Base-by-base conservation (phyloP, 2,113 vertebrate genomes). In the Platysteira castanea region DNA sequence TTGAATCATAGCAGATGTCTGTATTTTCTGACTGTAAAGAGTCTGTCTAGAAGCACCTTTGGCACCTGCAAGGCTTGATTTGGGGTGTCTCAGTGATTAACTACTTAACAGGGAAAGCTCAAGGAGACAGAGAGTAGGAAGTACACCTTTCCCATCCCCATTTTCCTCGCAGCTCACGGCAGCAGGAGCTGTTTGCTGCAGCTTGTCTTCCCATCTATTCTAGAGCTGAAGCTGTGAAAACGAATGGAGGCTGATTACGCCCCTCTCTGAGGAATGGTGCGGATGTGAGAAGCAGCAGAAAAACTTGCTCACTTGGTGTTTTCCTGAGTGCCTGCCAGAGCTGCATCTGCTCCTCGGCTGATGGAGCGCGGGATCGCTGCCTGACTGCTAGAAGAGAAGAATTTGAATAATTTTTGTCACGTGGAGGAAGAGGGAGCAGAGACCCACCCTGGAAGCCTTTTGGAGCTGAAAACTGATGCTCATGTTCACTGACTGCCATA, bases 231-330 rank as follows among this genome's bases (percentile, higher is more conserved):
- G 52, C 82, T 1, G 0, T 61, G n/a, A 21, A 70, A 83, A 90
- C 91, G 87, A 95, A 80, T 0, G 42, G 91, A 73, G 64, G 84
- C 56, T 90, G 92, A 92, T 90, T 93, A 53, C 18, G 5, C 79
- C 80, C 59, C 5, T 1, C 75, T n/a, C 46, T 0, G 2, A 86
- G 89, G 85, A 70, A 57, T 7, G 76, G 63, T 33, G 42, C 0
- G 39, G 93, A 84, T 93, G 77, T 6, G 37, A 89, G 91, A 28
- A 59, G 76, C 73, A 75, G 80, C 59, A 96, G 37, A 75, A 82
- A 92, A 90, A 15, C 39, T 93, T 87, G 95, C 94, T 95, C 94
- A 92, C 81, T 92, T 95, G 46, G 94, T 73, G 80, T 46, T 93
- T 95, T 92, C 6, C 96, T 95, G 86, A 28, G 44, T 21, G 89